A percentile compares a stretch with the other conserved stretches of the same genome.
Conservation (phyloP, 2,797 vertebrate genomes). For the Argyrosomus regius region DNA sequence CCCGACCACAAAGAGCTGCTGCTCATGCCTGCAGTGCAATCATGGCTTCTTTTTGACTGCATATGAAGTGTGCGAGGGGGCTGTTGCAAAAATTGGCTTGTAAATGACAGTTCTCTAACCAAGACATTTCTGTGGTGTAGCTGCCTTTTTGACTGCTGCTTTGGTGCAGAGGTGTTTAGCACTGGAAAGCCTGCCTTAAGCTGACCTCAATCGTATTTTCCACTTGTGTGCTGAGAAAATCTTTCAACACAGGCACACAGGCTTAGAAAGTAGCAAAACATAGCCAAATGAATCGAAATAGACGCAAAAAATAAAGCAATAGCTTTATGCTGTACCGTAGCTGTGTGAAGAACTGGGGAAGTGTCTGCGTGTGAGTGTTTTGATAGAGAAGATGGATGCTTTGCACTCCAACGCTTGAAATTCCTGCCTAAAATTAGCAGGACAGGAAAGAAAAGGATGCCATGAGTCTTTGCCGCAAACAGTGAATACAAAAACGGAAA, state of each 20-base stretch:
- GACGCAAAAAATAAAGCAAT: conserved; percentile 17
- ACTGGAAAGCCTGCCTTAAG: conserved; percentile 60
- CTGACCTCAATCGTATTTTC: conserved; percentile 68
- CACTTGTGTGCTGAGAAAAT: conserved; percentile 49
- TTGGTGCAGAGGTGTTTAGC: conserved; percentile 69
- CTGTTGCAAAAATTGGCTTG: conserved; percentile 47
- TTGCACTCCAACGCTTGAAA: conserved; percentile 73
- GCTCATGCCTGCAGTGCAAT: conserved; percentile 41
- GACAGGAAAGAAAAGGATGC: conserved; percentile 73
- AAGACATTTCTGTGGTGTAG: conserved; percentile 79
- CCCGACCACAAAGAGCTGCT: conserved; percentile 57
- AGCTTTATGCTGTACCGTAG: conserved; percentile 38
- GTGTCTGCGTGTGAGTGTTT: conserved; percentile 42
- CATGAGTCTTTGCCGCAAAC: conserved; percentile 57
- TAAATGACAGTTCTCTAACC: conserved; percentile 69
- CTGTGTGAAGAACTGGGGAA: conserved; percentile 14
- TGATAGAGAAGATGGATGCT: conserved; percentile 70
- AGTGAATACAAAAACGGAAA: conserved; percentile 64
- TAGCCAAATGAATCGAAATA: conserved; percentile 52
- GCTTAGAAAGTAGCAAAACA: conserved; percentile 48
- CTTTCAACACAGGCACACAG: conserved; percentile 47
- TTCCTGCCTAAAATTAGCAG: conserved; percentile 84
- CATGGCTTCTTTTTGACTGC: conserved; percentile 36
- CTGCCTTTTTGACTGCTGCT: conserved; percentile 63
- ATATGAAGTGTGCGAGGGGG: conserved; percentile 41